A percentile compares a stretch with the other conserved stretches of the same genome.
These are phyloP conservation scores for Schizotus pectinicornis DNA, from an alignment of 2,888 invertebrate species.

Conservation along the genomic window DNA sequence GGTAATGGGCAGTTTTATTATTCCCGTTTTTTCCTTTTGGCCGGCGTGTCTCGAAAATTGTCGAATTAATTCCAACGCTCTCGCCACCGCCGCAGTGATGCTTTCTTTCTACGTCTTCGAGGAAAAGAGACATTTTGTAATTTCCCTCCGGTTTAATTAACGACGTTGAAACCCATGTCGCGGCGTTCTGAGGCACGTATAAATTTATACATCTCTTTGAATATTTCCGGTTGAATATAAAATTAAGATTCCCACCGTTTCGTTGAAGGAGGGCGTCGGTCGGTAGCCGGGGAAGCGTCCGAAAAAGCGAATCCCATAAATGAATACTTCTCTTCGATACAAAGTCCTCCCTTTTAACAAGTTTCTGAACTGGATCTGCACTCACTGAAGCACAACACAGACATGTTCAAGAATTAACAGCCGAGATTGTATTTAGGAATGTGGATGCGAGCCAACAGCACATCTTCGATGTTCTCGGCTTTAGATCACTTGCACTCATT, in stretches of 20 bases:
- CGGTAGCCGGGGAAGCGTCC: constrained; percentile 14
- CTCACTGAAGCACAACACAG: constrained; percentile 52
- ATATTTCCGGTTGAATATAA: constrained; percentile 19
- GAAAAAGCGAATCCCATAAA: constrained; percentile 25
- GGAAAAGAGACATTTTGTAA: not conserved
- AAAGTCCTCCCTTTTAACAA: constrained; percentile 40
- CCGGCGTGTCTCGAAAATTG: too few relatives aligned
- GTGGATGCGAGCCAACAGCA: constrained; percentile 43
- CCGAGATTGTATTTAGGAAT: constrained; percentile 53
- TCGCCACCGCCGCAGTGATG: too few relatives aligned
- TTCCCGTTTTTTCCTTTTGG: too few relatives aligned
- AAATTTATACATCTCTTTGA: constrained; percentile 2
- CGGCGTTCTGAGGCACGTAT: constrained; percentile 7
- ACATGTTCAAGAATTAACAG: constrained; percentile 53
- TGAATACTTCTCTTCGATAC: constrained; percentile 27
- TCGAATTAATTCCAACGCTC: too few relatives aligned
- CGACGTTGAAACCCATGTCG: not conserved
- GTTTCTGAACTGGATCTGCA: constrained; percentile 51
- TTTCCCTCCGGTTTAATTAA: not conserved
- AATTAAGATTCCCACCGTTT: constrained; percentile 12
- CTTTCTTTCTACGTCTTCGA: too few relatives aligned
- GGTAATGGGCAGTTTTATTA: too few relatives aligned
- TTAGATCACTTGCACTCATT: too few relatives aligned
- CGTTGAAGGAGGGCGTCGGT: not conserved
- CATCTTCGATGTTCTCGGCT: not conserved